Percentiles rank a stretch among this genome's conserved stretches.
Conservation (phyloP, 1,140 invertebrate species). For the Sitobion miscanthi region DNA sequence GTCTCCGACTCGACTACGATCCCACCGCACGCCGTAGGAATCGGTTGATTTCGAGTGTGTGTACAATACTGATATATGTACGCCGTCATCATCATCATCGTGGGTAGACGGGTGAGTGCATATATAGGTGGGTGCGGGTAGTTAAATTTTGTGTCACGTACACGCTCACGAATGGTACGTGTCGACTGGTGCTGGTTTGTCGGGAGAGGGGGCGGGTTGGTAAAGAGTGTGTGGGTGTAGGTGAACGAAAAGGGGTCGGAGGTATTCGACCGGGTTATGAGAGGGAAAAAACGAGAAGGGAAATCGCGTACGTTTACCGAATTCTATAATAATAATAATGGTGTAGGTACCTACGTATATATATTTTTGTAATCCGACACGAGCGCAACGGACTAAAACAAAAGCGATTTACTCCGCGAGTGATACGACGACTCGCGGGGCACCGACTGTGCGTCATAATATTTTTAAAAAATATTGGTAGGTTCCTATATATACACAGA, state of each 20-base stretch:
- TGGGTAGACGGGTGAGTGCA: background rate
- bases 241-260: background rate
- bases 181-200: background rate
- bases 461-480: background rate
- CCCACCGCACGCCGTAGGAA: background rate
- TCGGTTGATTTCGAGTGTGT: slow-evolving; percentile 7
- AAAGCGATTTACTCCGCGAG: slow-evolving; percentile 1
- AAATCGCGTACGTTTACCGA: slow-evolving; percentile 38
- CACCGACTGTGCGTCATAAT: background rate
- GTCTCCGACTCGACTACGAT: background rate
- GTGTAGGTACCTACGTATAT: background rate
- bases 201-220: background rate
- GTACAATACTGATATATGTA: background rate
- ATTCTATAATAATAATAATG: slow-evolving; percentile 16
- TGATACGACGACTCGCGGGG: background rate
- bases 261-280: background rate
- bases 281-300: background rate
- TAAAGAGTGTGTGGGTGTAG: background rate
- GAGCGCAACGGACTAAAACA: slow-evolving; percentile 16
- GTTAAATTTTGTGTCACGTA: slow-evolving; percentile 35
- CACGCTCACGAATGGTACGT: background rate
- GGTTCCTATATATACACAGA: background rate
- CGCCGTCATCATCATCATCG: background rate
- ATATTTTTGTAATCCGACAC: slow-evolving; percentile 23
- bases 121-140: background rate